Base-by-base conservation (phyloP, 2,888 invertebrate genomes). In the Galeopsomyia nigrocyanea region DNA sequence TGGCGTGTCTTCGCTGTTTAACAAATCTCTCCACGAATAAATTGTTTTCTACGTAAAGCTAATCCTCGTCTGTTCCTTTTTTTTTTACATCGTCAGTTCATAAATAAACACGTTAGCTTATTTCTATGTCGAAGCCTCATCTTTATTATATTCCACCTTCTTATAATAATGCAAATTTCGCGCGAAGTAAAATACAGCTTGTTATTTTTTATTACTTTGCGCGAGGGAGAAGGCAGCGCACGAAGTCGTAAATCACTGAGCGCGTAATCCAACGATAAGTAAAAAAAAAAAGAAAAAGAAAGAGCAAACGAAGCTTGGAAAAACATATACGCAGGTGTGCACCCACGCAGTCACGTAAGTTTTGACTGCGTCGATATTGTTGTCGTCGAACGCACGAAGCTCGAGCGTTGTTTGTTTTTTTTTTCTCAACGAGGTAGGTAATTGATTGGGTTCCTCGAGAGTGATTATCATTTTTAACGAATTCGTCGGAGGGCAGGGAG, bases 331-430 rank as follows among this genome's bases (percentile, higher is more conserved):
- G 13, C 39, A 13, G 10, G 13, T 7, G 39, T 39, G 10, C 39
- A 39, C 39, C 13, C 39, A 39, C 13, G 39, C 39, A 79, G 79
- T 80, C 80, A 80, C 79, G 80, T 79, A 78, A 79, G 77, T 78
- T 80, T 81, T 79, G 80, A 80, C 80, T 78, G 79, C 80, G 77
- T 75, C 77, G 76, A 78, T 79, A 79, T 79, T 78, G 76, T 80
- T 77, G 78, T 77, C 76, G 77, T 77, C 77, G 76, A 77, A 74
- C 78, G 7, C 7, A 77, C 71, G 76, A 74, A 7, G 75, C 69
- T 74, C 72, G 22, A 39, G 46, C 56, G 56, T 26, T 58, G 50
- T 51, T 56, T n/a, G 2, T 17, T 17, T 39, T 39, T 13, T 68
- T 72, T 72, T 66, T 71, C 60, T 39, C 50, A 39, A 62, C 57